Evolutionary conservation across 2,888 invertebrate genomes (phyloP), one percentile per base, ranked within the genome.

Genomic region (Polylopha cassiicola): DNA sequence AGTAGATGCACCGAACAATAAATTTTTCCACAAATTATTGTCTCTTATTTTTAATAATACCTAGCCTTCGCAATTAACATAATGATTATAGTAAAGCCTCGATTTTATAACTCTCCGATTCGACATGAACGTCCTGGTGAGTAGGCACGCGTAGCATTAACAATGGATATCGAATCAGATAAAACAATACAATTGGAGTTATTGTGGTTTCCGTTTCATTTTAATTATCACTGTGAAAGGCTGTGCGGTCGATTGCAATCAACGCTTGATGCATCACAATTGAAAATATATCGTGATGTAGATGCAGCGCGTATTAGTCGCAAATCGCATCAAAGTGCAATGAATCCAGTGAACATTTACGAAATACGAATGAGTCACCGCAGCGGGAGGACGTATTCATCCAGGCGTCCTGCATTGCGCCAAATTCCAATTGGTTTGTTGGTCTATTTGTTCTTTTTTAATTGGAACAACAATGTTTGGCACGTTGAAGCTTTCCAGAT

Each of bases 321-420:
- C n/a, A 50, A 60, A 64, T 58, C 65, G 62, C 61, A 70, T 52
- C 37, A 45, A 53, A 61, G 55, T 56, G 50, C 58, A 56, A 58
- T 61, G 53, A 56, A 60, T 54, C 61, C 62, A 70, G 43, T 37
- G 37, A 50, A 61, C 70, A 74, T 72, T 74, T 73, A 73, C 65
- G 61, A 61, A 66, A 73, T 69, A 53, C 55, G 64, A 75, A 73
- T 73, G 69, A 73, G 68, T 73, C 67, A 69, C 67, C 69, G 69
- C 67, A 65, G 66, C 61, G 60, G 60, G 69, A 73, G 72, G 61
- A 72, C 60, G 65, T 65, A 72, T 67, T 61, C 60, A 73, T 61
- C 65, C 64, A 64, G 62, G 58, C 70, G 66, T 74, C 74, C 81
- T 82, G 82, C 82, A 82, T 76, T 81, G 82, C 82, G 79, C 75